Evolutionary conservation across 2,888 invertebrate species (phyloP).

Genomic region (Polydrusus cervinus): DNA sequence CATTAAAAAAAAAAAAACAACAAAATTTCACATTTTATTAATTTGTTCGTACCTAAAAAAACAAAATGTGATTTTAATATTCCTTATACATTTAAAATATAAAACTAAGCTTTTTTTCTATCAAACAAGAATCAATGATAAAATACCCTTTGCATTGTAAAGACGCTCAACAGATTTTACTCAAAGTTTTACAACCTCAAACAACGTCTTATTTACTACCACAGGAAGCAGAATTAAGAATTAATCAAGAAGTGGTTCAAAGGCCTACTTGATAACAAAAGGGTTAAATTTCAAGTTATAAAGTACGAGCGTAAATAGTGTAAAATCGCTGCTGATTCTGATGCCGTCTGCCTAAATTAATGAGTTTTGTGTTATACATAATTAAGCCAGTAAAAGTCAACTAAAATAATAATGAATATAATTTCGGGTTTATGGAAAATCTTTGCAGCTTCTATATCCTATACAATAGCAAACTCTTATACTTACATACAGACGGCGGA

Average conservation of each 20-base stretch:
- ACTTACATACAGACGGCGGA: too few relatives aligned
- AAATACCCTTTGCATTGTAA: not conserved
- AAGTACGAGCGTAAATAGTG: conserved; percentile 4
- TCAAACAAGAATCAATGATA: not conserved
- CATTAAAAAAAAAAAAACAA: too few relatives aligned
- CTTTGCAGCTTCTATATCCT: too few relatives aligned
- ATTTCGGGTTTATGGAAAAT: too few relatives aligned
- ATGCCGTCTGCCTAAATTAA: not conserved
- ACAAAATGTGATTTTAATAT: too few relatives aligned
- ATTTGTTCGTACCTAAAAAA: too few relatives aligned
- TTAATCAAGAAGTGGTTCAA: conserved; percentile 16
- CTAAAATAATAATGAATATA: not conserved
- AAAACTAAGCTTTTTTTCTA: too few relatives aligned
- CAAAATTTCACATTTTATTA: too few relatives aligned
- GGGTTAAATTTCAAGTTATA: conserved; percentile 23
- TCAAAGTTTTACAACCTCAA: not conserved
- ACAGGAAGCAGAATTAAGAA: conserved; percentile 13
- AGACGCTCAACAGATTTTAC: conserved; percentile 6
- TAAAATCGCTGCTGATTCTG: conserved; percentile 13
- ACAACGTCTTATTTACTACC: conserved; percentile 17
- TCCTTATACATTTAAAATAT: too few relatives aligned
- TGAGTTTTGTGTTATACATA: conserved; percentile 12
- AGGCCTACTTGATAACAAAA: conserved; percentile 17
- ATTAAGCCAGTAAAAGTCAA: not conserved
- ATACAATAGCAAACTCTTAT: too few relatives aligned